Conservation (phyloP, 2,888 invertebrate genomes). For the Scaptomyza cyrtandrae region DNA sequence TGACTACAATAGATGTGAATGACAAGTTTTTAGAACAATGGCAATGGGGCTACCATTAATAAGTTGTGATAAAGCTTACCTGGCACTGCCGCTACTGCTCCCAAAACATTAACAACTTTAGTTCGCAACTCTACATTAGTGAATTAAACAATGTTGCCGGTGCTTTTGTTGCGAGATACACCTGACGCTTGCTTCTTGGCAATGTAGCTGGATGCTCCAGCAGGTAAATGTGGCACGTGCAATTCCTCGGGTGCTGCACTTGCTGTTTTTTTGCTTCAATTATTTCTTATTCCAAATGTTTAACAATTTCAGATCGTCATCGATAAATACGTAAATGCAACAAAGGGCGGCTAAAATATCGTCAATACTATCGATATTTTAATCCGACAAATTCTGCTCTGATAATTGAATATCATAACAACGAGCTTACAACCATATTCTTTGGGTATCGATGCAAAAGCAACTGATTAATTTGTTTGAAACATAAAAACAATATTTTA, state of each 20-base stretch:
- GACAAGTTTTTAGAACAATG: conserved; percentile 25
- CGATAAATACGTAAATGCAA: conserved; percentile 36
- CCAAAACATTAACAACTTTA: conserved; percentile 49
- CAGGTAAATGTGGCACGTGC: conserved; percentile 40
- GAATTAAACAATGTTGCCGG: not conserved
- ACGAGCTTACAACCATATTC: not conserved
- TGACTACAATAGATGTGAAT: conserved; percentile 7
- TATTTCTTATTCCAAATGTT: conserved; percentile 46
- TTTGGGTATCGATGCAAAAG: not conserved
- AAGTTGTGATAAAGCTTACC: conserved; percentile 44
- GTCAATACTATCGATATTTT: conserved; percentile 30
- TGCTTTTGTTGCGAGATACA: conserved; percentile 7
- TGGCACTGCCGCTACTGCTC: conserved; percentile 40
- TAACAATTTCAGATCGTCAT: conserved; percentile 42
- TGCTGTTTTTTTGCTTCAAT: conserved; percentile 50
- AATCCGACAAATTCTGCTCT: not conserved
- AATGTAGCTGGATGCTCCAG: not conserved
- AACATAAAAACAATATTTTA: not conserved
- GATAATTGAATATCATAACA: conserved; percentile 6
- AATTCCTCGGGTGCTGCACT: conserved; percentile 8
- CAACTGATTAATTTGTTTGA: conserved; percentile 13
- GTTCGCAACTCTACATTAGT: conserved; percentile 19
- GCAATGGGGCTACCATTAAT: conserved; percentile 11
- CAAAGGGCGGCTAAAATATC: conserved; percentile 9
- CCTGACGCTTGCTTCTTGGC: conserved; percentile 5